These are phyloP conservation scores for Diarsia mendica DNA, from an alignment of 2,888 invertebrate genomes.

Conservation along the genomic window DNA sequence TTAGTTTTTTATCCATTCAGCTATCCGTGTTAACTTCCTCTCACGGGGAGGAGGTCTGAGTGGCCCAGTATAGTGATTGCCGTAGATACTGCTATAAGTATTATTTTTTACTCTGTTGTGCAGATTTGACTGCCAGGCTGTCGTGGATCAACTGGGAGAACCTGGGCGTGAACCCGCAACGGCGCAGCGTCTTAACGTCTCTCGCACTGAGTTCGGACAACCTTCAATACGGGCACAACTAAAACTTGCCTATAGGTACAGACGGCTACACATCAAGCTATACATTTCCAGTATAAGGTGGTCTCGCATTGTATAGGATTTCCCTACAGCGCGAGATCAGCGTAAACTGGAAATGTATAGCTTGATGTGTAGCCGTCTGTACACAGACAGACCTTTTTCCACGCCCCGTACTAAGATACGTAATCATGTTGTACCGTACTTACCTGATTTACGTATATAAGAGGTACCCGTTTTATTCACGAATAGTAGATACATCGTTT, in stretches of 20 bases:
- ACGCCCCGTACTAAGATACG: background rate
- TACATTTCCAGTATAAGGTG: too few relatives aligned
- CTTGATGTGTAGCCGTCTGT: too few relatives aligned
- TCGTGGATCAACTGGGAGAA: slow-evolving; percentile 99
- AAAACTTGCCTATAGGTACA: slow-evolving; percentile 54
- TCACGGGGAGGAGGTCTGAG: too few relatives aligned
- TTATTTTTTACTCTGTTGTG: slow-evolving; percentile 6
- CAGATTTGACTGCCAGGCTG: slow-evolving; percentile 98
- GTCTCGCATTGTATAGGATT: too few relatives aligned
- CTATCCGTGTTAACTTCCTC: too few relatives aligned
- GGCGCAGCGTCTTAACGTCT: slow-evolving; percentile 95
- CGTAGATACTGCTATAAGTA: background rate
- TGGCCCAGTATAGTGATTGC: too few relatives aligned
- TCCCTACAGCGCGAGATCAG: too few relatives aligned
- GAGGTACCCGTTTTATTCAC: background rate
- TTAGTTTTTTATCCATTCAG: too few relatives aligned
- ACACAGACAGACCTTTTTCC: background rate
- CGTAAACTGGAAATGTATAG: too few relatives aligned
- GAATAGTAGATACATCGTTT: slow-evolving; percentile 11
- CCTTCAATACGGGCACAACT: slow-evolving; percentile 86
- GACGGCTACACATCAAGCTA: too few relatives aligned
- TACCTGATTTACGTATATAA: background rate
- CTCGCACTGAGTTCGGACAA: slow-evolving; percentile 94
- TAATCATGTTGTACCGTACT: background rate
- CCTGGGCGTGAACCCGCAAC: slow-evolving; percentile 97